Evolutionary conservation across 2,888 invertebrate genomes (phyloP), one percentile per base, ranked within the genome.

Genomic region (Bruchidius siliquastri): DNA sequence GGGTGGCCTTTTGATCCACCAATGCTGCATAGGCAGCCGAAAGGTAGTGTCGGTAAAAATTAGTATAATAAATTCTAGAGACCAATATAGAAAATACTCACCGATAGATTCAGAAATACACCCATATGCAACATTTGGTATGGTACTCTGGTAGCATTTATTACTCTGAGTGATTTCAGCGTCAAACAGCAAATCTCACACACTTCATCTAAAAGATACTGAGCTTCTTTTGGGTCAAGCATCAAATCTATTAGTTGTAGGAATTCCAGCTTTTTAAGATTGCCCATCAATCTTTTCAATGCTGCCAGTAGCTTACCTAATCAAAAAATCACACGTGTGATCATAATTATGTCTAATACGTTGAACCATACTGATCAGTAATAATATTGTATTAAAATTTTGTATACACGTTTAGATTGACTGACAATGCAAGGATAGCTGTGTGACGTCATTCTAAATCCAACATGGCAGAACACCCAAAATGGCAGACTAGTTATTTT

Each of bases 121-220:
- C 93, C 93, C 26, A 92, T 90, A 81, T 95, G 94, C 76, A 94
- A 86, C 21, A 95, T 87, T 32, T 92, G 91, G 80, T 91, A 93
- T 70, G 90, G 89, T 4, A 88, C 86, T 79, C 91, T 92, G 0
- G 94, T 94, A 2, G 93, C 88, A 85, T 96, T 95, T 8, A 94
- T 89, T n/a, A 95, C 83, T 74, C 90, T 89, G 22, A 96, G 86
- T 0, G 89, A 88, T 21, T 86, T 84, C 80, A 96, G 87, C 4
- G 90, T 90, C 70, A 90, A 88, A 73, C 90, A 90, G 80, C 92
- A 92, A 70, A 89, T 89, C 74, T 88, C 87, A 76, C 92, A 90
- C 4, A 94, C 91, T 81, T 93, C 92, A 78, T 94, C 93, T 78
- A 95, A 86, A 71, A 95, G 87, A 83, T 90, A 90, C 75, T 91